Conservation (phyloP, 2,797 vertebrate genomes). For the Parambassis ranga region DNA sequence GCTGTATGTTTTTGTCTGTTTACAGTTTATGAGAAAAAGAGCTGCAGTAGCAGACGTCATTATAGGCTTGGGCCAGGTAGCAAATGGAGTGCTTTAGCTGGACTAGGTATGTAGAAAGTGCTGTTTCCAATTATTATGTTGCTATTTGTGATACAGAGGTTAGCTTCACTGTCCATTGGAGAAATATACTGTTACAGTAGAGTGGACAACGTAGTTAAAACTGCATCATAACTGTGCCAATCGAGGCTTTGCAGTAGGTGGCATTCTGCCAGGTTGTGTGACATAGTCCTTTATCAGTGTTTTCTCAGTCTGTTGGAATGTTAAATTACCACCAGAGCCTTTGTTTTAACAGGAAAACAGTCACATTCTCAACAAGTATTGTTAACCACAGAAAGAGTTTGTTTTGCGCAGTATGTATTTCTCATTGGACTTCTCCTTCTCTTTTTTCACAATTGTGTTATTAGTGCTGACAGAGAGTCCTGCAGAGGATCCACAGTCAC, state of each 20-base stretch:
- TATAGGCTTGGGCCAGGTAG: constrained; percentile 1
- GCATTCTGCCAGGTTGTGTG: background rate
- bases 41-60: constrained; percentile 22
- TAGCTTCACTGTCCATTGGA: background rate
- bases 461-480: constrained; percentile 6
- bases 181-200: background rate
- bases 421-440: constrained; percentile 1
- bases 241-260: background rate
- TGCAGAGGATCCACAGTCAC: background rate
- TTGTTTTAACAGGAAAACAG: background rate
- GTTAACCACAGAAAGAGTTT: background rate
- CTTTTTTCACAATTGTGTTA: constrained; percentile 36
- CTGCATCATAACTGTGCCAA: background rate
- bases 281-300: background rate
- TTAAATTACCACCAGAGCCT: background rate
- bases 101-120: background rate
- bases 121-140: constrained; percentile 14
- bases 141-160: background rate
- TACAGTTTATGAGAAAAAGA: constrained; percentile 24
- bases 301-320: background rate
- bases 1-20: constrained; percentile 25
- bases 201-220: background rate
- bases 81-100: constrained; percentile 32
- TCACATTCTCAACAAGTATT: background rate
- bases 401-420: background rate